A percentile compares a stretch with the other conserved stretches of the same genome.
Evolutionary conservation across 2,888 invertebrate genomes (phyloP).

Genomic region (Xylota sylvarum): DNA sequence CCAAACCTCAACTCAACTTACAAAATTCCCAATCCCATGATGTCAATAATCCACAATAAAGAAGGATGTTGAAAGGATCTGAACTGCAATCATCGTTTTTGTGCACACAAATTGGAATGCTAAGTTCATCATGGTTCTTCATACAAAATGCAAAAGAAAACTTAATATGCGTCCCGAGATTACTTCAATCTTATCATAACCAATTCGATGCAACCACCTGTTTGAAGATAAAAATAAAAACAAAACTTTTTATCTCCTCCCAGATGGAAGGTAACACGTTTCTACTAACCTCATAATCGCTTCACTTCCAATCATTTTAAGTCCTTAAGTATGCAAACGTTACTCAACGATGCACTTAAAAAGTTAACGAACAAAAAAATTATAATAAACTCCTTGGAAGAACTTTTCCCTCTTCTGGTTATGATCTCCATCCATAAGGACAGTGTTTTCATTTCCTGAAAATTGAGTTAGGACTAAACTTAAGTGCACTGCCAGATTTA

Average conservation of each 20-base stretch:
- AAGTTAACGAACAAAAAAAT: background rate
- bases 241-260: background rate
- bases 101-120: no score
- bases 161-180: no score
- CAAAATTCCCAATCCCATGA: no score
- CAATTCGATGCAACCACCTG: background rate
- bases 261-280: background rate
- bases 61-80: no score
- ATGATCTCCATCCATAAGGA: background rate
- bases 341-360: background rate
- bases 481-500: slow-evolving; percentile 12
- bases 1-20: no score
- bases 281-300: background rate
- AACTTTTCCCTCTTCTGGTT: background rate
- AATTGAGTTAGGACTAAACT: background rate
- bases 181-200: no score
- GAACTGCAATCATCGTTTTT: no score
- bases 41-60: no score
- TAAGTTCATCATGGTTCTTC: no score
- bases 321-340: background rate
- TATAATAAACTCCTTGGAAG: slow-evolving; percentile 3
- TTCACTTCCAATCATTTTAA: background rate
- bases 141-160: no score
- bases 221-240: background rate
- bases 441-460: slow-evolving; percentile 12